Base-by-base conservation (phyloP, 2,113 vertebrate genomes). In the Periophthalmodon schlosseri region DNA sequence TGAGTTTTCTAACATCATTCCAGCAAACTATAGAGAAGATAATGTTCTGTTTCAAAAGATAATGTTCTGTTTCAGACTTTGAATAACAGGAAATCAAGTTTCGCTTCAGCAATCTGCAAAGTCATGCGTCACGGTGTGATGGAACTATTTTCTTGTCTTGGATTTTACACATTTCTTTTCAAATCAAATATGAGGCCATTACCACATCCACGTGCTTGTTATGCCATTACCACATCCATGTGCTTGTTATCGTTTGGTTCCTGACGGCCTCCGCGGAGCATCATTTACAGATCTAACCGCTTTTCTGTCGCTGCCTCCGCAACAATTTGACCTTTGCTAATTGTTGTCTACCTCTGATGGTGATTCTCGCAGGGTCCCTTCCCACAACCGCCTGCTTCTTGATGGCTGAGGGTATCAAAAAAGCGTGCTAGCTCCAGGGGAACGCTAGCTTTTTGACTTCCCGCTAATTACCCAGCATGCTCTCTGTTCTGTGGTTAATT, bases 401-500 rank as follows among this genome's bases (percentile, higher is more conserved):
- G 69, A 82, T 72, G 75, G 79, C 78, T 39, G 75, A 80, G 68
- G 46, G 85, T 84, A 84, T 74, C 61, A 78, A 47, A 33, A 72
- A 68, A 63, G 78, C 28, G 14, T 15, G 81, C n/a, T 76, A 80
- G 69, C 89, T 88, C 88, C 70, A 77, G 87, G 90, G 91, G 86
- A 87, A 88, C 84, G 83, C 76, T 39, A 85, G 90, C 86, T 85
- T 2, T 28, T 92, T 92, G 91, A 91, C 89, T 91, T 89, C 83
- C 84, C 83, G 87, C 89, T 92, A 91, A 91, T 92, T 92, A 92
- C 91, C 90, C 90, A 90, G 89, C 90, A 91, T 90, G 88, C 90
- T 90, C 89, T 89, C 86, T 90, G 89, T 90, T 89, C 90, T 91
- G 89, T 91, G 90, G 90, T 91, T 92, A 92, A 92, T 92, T 92